Percentiles rank a stretch among this genome's conserved stretches.
Evolutionary conservation across 2,113 vertebrate species (phyloP).

Genomic region (Diadophis punctatus): DNA sequence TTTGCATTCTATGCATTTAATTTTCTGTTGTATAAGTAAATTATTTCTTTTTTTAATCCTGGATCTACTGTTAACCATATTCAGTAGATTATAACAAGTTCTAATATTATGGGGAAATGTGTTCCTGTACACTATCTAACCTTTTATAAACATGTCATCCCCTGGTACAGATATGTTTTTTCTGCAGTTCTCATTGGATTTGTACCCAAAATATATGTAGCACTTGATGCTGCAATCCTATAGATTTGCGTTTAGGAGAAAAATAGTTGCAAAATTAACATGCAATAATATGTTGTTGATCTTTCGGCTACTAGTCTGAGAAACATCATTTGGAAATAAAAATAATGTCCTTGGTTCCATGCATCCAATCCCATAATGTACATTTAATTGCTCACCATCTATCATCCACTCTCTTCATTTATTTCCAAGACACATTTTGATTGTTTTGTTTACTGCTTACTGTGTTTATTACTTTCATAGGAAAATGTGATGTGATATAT

Average conservation of each 20-base stretch:
- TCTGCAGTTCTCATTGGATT: neutral
- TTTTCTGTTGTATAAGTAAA: neutral
- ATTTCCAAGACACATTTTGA: conserved; percentile 60
- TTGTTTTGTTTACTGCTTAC: conserved; percentile 69
- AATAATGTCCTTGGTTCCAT: conserved; percentile 25
- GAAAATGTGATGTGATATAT: conserved; percentile 40
- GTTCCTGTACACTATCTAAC: neutral
- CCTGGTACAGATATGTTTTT: neutral
- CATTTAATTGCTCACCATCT: conserved; percentile 57
- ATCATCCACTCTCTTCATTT: conserved; percentile 36
- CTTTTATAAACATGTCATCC: neutral
- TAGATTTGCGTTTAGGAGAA: neutral
- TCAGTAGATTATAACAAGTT: neutral
- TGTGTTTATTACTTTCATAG: conserved; percentile 67
- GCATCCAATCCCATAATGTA: conserved; percentile 52
- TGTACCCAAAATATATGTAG: neutral
- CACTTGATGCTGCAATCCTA: neutral
- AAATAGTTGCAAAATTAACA: neutral
- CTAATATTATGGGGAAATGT: neutral
- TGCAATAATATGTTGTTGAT: conserved; percentile 32
- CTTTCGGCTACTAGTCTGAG: conserved; percentile 45
- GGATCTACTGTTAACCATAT: neutral
- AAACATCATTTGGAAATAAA: conserved; percentile 31
- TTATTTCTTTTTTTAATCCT: neutral
- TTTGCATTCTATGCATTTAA: neutral